These are phyloP conservation scores for Anoura caudifer DNA, from an alignment of 2,113 vertebrate genomes.

Conservation along the genomic window DNA sequence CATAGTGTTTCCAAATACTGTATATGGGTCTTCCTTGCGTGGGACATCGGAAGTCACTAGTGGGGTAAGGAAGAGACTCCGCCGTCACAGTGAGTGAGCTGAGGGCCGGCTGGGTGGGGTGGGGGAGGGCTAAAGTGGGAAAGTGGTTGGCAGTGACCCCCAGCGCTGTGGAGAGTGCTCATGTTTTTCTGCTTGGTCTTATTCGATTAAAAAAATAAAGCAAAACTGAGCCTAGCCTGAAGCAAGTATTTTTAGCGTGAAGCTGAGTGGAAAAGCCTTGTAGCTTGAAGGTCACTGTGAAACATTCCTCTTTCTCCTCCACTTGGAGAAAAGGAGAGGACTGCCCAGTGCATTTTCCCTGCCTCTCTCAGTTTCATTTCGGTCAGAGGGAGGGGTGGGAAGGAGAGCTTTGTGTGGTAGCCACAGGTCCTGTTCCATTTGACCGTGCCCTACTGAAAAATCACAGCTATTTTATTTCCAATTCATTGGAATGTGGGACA, in stretches of 20 bases:
- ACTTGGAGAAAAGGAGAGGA: not conserved
- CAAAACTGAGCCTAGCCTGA: not conserved
- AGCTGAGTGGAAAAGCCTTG: not conserved
- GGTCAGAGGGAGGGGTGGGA: not conserved
- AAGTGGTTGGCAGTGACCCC: not conserved
- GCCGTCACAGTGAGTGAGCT: not conserved
- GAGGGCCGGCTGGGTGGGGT: not conserved
- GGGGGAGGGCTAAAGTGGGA: too few species aligned
- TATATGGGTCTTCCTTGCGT: too few species aligned
- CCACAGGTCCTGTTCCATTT: not conserved
- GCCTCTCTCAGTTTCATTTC: not conserved
- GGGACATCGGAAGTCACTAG: not conserved
- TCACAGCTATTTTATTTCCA: conserved; percentile 7
- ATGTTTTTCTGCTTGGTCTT: not conserved
- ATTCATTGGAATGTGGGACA: not conserved
- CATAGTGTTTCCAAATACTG: not conserved
- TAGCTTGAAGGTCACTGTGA: not conserved
- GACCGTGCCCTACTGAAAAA: not conserved
- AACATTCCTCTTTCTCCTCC: not conserved
- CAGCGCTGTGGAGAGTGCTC: not conserved
- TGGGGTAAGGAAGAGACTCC: not conserved
- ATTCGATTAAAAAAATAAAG: conserved; percentile 3
- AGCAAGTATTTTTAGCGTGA: conserved; percentile 11
- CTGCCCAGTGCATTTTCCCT: not conserved
- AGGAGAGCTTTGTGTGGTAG: accelerated